Evolutionary conservation across 2,888 invertebrate genomes (phyloP), one percentile per base, ranked within the genome.

Genomic region (Cataglyphis cursor): DNA sequence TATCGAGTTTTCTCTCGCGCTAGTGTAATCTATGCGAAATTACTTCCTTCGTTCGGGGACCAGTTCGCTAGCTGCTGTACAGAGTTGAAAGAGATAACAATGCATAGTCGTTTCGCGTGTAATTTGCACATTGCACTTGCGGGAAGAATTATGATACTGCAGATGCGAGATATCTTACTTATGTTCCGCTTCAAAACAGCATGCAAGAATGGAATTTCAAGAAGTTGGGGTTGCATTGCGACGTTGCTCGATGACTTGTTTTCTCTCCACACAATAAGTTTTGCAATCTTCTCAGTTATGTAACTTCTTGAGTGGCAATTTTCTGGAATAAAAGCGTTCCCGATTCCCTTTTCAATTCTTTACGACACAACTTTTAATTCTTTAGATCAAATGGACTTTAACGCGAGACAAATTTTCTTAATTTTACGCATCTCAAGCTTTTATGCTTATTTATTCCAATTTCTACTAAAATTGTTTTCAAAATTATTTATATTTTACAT

Each of bases 261-360:
- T 87, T 83, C 81, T 70, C 74, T 62, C 66, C 84, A 68, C 82
- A 84, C 89, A 89, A 88, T 89, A 90, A 90, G 89, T 89, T 91
- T 87, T 76, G 89, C 89, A 91, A 91, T 91, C 84, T 86, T 83
- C 83, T 85, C 88, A 85, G 84, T 88, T 89, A 85, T 82, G 85
- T 87, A 90, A 90, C 85, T 88, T 90, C 87, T 87, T 85, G 86
- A 89, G 90, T 89, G 87, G 88, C 88, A 90, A 91, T 92, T 89
- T 90, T 84, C 87, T 68, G 75, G 62, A 68, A 62, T 66, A 44
- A 18, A 18, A 31, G 31, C 21, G 21, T 31, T 21, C 73, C 12
- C 59, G 76, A 72, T 80, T 73, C 44, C 78, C 44, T 78, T 80
- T 59, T 59, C 74, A 59, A 80, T 80, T 72, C 73, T 44, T 78